Evolutionary conservation across 2,888 invertebrate species (phyloP).

Genomic region (Trissolcus brochymenae): DNA sequence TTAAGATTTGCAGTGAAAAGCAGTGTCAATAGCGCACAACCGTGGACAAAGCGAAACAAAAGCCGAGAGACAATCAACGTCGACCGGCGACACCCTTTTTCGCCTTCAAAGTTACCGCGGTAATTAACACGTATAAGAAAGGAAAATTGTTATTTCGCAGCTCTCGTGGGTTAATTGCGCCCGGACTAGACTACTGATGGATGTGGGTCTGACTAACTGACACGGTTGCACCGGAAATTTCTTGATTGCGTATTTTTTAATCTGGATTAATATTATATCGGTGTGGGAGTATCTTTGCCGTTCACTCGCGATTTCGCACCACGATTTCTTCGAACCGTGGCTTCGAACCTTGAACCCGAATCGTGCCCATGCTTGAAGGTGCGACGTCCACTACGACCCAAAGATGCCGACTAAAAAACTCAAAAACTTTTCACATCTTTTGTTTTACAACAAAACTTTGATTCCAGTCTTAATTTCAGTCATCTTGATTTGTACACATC

Average conservation of each 20-base stretch:
- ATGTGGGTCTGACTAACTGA: constrained; percentile 53
- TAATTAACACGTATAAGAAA: constrained; percentile 39
- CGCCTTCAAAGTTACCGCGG: constrained; percentile 25
- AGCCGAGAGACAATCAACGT: constrained; percentile 1
- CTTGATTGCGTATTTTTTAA: constrained; percentile 49
- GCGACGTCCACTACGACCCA: no score
- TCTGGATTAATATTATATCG: constrained; percentile 58
- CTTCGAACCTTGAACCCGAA: constrained; percentile 56
- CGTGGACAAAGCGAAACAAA: constrained; percentile 32
- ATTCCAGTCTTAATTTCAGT: no score
- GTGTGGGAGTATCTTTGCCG: constrained; percentile 58
- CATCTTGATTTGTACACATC: no score
- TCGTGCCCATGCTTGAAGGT: not conserved
- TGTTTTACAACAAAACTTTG: no score
- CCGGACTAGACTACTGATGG: constrained; percentile 9
- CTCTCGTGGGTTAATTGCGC: constrained; percentile 27
- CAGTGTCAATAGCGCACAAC: constrained; percentile 31
- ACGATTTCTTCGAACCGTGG: constrained; percentile 46
- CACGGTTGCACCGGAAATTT: constrained; percentile 50
- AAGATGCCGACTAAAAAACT: no score
- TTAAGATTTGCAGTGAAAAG: constrained; percentile 13
- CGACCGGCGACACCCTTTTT: constrained; percentile 36
- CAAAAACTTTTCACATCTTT: no score
- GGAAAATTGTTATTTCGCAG: constrained; percentile 20
- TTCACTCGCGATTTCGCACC: constrained; percentile 57